Evolutionary conservation across 2,797 vertebrate genomes (phyloP), one percentile per base, ranked within the genome.

Genomic region (Tokudaia muenninki): DNA sequence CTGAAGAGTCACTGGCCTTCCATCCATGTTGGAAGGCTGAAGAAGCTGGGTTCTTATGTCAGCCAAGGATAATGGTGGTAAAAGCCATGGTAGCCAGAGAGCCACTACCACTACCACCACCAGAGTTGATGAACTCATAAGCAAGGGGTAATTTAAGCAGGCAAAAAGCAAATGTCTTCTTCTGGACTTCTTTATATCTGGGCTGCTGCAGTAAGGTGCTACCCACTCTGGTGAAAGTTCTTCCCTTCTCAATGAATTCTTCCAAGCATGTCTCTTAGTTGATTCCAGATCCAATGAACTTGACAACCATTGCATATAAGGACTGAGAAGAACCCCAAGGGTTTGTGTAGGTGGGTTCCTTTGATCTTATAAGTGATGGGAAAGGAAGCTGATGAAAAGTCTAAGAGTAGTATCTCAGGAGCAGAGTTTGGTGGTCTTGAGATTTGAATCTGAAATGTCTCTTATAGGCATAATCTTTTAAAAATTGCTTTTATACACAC

Each of bases 301-400:
- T 37, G 65, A 37, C 21, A 70, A 52, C 63, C 31, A 5, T 6
- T 44, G 65, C 34, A 37, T 16, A 6, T 17, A 50, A 74, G 5
- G 14, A 13, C 21, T 47, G 12, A 87, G 52, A 88, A 80, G 57
- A 83, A 24, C 1, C 67, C 13, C 2, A 1, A 2, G 29, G 81
- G 6, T 59, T 91, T 92, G 22, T 37, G 61, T 47, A 16, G 50
- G 52, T 67, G 34, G 96, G n/a, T 55, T 65, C 94, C 3, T 89
- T 88, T 83, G 13, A 55, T 74, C 29, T 34, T 12, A 11, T 17
- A 67, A 21, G 1, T 61, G 59, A 63, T 37, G 16, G 8, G 37
- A 95, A 74, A 44, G 63, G 29, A 65, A 65, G 29, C 79, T 67
- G 52, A 14, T 92, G 86, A 84, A 93, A 8, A 52, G 67, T 91